phyloP scores from a whole-genome alignment of 1,140 invertebrate species.

The Aethina tumida region DNA sequence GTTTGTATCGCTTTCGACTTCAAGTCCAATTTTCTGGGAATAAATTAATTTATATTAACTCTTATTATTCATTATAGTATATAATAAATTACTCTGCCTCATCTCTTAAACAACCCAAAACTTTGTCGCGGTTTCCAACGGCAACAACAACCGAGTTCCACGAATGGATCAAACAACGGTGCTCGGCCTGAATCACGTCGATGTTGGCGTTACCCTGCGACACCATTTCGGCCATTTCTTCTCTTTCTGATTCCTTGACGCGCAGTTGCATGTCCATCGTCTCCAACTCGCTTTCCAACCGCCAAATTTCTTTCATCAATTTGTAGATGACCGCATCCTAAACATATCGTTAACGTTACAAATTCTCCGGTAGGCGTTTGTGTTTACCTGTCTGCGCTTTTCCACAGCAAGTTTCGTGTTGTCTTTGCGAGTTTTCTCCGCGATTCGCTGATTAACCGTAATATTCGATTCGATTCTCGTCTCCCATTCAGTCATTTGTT shows the following conservation, averaged over 20 bases:
- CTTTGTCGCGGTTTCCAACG: slow-evolving; percentile 55
- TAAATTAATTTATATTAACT: too few relatives aligned
- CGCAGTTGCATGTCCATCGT: slow-evolving; percentile 43
- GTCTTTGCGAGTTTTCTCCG: slow-evolving; percentile 44
- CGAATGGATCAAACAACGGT: slow-evolving; percentile 51
- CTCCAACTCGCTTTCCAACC: slow-evolving; percentile 41
- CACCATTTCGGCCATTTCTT: slow-evolving; percentile 40
- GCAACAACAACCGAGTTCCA: slow-evolving; percentile 63
- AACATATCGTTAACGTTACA: slow-evolving; percentile 6
- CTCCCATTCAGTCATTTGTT: slow-evolving; percentile 42
- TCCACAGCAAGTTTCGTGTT: slow-evolving; percentile 40
- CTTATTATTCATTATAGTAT: too few relatives aligned
- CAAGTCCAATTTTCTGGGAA: neutral
- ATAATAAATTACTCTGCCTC: too few relatives aligned
- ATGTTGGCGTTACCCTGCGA: slow-evolving; percentile 56
- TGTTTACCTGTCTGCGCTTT: slow-evolving; percentile 40
- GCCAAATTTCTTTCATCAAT: slow-evolving; percentile 45
- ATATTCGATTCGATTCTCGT: slow-evolving; percentile 43
- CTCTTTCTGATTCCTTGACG: slow-evolving; percentile 43
- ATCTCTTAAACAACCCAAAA: slow-evolving; percentile 52
- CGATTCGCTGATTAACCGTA: slow-evolving; percentile 42
- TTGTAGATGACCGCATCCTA: slow-evolving; percentile 44
- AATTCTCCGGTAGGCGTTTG: neutral
- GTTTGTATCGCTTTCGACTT: too few relatives aligned
- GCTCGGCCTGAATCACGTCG: slow-evolving; percentile 56